A percentile compares a stretch with the other conserved stretches of the same genome.
Conservation (phyloP, 2,797 vertebrate species). For the Enteromius anoplus region DNA sequence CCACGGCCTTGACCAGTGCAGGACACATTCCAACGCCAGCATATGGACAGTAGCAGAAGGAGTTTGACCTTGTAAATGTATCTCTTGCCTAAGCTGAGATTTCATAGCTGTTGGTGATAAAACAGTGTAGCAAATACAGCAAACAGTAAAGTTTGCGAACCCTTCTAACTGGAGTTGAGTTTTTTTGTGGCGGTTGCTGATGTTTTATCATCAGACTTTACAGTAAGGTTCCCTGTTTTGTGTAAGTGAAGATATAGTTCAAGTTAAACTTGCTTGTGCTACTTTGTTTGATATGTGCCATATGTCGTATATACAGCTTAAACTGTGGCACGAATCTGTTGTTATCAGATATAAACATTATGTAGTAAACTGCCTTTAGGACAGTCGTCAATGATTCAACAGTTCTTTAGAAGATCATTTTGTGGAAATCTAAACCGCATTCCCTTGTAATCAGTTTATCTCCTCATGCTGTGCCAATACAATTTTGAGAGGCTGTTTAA, state of each 20-base stretch:
- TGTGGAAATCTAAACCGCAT: conserved; percentile 8
- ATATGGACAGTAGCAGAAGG: conserved; percentile 48
- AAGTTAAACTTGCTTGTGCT: not conserved
- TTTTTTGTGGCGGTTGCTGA: not conserved
- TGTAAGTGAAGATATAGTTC: not conserved
- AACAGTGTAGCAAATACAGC: not conserved
- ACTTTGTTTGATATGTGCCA: not conserved
- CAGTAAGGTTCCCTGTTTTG: not conserved
- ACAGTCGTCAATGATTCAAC: conserved; percentile 51
- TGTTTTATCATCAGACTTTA: not conserved
- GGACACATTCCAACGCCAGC: conserved; percentile 56
- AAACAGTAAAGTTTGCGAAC: not conserved
- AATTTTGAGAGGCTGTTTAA: conserved; percentile 29
- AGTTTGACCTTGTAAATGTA: conserved; percentile 41
- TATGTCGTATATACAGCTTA: not conserved
- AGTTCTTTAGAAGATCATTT: conserved; percentile 30
- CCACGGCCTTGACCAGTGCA: conserved; percentile 40
- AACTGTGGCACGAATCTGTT: not conserved
- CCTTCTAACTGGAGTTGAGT: not conserved
- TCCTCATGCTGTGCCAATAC: conserved; percentile 18
- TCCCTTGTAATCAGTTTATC: conserved; percentile 15
- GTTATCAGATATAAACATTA: conserved; percentile 25
- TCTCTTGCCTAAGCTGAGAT: not conserved
- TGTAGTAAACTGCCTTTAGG: conserved; percentile 3
- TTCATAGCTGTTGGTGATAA: not conserved